Evolutionary conservation across 2,888 invertebrate species (phyloP), one percentile per base, ranked within the genome.

Genomic region (Bembecia ichneumoniformis): DNA sequence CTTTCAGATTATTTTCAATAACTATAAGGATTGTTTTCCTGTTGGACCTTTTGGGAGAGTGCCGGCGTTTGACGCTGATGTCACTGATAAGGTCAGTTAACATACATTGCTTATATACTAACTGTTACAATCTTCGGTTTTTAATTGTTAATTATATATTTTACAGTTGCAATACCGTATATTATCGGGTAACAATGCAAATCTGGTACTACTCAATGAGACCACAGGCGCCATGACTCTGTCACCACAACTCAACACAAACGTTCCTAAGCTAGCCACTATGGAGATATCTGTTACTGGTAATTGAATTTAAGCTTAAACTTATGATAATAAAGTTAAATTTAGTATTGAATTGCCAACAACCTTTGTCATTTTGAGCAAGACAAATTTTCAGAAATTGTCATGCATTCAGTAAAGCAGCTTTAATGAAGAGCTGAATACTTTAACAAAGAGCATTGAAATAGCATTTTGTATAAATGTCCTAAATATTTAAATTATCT

Each of bases 41-140:
- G 93, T 93, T n/a, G 94, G 94, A 0, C 91, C 95, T 0, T 95
- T 98, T 63, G 98, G 98, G 0, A 89, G 91, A 51, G 94, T 98
- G 35, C 98, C 98, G 0, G 98, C 98, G 0, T 93, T 91, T 66
- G 98, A 99, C 77, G 97, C 97, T 10, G 98, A 98, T 82, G 96
- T 97, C 28, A 94, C 94, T 3, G 97, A 98, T 71, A 92, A 90
- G 71, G 86, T 91, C 51, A 56, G 58, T 46, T 4, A 9, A 28
- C 7, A 43, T 43, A 13, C 20, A 45, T 11, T 15, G 45, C 20
- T 40, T 40, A 40, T 5, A n/a, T 11, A 40, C 11, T 40, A 40
- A 13, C 11, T 40, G 40, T 3, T 35, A 13, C 40, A 3, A 28
- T 28, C 28, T 28, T 28, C 28, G 28, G 28, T 1, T 28, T 28